These are phyloP conservation scores for Stylophora pistillata DNA, from an alignment of 64 coral and sea anemone species.

Conservation along the genomic window DNA sequence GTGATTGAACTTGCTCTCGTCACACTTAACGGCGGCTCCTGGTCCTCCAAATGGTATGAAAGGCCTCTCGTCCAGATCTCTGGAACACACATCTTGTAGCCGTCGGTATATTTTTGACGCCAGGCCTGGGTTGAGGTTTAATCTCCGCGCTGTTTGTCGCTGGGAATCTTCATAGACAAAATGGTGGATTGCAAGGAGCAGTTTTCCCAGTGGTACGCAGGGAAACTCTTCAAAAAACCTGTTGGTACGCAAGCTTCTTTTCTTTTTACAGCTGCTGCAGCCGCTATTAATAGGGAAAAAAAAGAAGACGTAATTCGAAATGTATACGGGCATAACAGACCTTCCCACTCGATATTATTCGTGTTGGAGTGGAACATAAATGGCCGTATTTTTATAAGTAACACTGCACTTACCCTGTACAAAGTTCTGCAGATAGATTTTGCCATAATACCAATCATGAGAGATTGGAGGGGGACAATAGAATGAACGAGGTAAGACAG, in stretches of 20 bases:
- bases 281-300: not conserved
- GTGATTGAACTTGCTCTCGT: slow-evolving; percentile 25
- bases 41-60: slow-evolving; percentile 39
- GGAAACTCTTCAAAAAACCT: slow-evolving; percentile 11
- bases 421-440: too few species aligned
- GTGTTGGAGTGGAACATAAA: too few species aligned
- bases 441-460: too few species aligned
- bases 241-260: slow-evolving; percentile 7
- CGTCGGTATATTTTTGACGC: not conserved
- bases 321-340: too few species aligned
- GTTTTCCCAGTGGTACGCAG: not conserved
- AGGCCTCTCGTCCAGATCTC: not conserved
- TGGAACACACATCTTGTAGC: slow-evolving; percentile 14
- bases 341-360: too few species aligned
- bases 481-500: too few species aligned
- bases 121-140: not conserved
- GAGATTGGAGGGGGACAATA: too few species aligned
- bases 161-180: not conserved
- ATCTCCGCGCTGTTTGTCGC: not conserved
- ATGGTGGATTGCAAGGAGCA: not conserved
- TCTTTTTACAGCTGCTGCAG: not conserved
- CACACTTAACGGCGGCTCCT: not conserved
- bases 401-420: too few species aligned
- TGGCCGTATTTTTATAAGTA: too few species aligned
- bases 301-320: too few species aligned